Percentiles rank a stretch among this genome's conserved stretches.
phyloP scores from a whole-genome alignment of 2,797 vertebrate genomes.

The Poecilia gillii region DNA sequence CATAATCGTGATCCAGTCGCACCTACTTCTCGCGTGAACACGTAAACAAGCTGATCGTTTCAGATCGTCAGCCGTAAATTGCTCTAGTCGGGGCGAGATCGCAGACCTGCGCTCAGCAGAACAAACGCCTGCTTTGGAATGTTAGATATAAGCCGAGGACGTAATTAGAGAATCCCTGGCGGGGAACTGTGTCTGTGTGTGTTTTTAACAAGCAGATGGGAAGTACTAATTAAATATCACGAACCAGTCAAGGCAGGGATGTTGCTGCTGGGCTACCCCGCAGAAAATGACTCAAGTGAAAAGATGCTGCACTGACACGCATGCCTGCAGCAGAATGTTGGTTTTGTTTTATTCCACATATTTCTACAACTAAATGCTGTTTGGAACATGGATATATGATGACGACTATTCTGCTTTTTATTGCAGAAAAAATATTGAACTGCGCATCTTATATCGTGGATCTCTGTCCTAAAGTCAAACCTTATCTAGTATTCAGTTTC shows the following conservation, averaged over 20 bases:
- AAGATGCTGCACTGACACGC: constrained; percentile 11
- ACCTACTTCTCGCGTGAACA: neutral
- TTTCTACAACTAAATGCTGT: neutral
- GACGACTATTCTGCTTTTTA: neutral
- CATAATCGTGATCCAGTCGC: neutral
- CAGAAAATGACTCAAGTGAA: neutral
- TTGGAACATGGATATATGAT: neutral
- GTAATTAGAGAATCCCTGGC: constrained; percentile 16
- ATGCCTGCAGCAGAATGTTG: neutral
- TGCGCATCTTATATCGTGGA: neutral
- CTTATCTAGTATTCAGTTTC: no score
- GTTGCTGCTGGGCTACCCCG: constrained; percentile 25
- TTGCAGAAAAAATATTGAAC: neutral
- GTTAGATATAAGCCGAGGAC: constrained; percentile 19
- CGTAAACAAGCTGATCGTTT: neutral
- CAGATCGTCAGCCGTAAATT: neutral
- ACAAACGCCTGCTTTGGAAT: constrained; percentile 14
- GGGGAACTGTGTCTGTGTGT: constrained; percentile 1
- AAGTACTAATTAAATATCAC: constrained; percentile 32
- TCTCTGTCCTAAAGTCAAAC: neutral
- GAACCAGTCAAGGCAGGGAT: neutral
- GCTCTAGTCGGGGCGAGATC: neutral
- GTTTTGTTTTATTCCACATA: neutral
- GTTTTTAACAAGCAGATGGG: constrained; percentile 9
- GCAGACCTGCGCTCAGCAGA: constrained; percentile 17